Evolutionary conservation across 1,140 invertebrate genomes (phyloP).

Genomic region (Anagrus nilaparvatae): DNA sequence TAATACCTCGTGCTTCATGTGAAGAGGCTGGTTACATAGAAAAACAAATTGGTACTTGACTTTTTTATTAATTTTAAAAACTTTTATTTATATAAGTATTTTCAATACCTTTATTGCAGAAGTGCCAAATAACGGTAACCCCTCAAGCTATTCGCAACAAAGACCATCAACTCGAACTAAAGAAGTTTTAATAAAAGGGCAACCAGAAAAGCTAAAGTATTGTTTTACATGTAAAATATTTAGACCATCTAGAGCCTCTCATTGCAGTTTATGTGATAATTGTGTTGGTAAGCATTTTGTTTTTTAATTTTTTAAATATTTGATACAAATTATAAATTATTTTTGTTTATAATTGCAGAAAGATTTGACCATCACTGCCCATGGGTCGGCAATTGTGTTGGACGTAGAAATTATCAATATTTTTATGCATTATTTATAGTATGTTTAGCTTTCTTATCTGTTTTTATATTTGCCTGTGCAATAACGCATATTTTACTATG

Average conservation of each 20-base stretch:
- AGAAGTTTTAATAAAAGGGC: conserved; percentile 86
- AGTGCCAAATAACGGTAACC: conserved; percentile 68
- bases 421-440: conserved; percentile 99
- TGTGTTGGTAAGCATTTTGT: conserved; percentile 84
- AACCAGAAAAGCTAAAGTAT: conserved; percentile 93
- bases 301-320: background rate
- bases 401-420: conserved; percentile 93
- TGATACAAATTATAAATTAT: background rate
- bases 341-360: conserved; percentile 32
- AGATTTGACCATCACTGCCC: conserved; percentile 71
- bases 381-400: conserved; percentile 90
- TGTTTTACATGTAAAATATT: conserved; percentile 99
- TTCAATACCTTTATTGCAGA: conserved; percentile 44
- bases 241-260: conserved; percentile 89
- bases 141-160: conserved; percentile 63
- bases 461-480: conserved; percentile 93
- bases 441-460: conserved; percentile 87
- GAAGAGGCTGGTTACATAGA: conserved; percentile 89
- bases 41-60: conserved; percentile 66
- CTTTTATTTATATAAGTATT: conserved; percentile 14
- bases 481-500: conserved; percentile 86
- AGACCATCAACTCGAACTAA: conserved; percentile 82
- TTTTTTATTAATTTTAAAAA: conserved; percentile 7
- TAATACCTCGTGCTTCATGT: conserved; percentile 78
- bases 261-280: conserved; percentile 98